Percentiles rank a stretch among this genome's conserved stretches.
phyloP scores from a whole-genome alignment of 2,113 vertebrate genomes.

The Trogon melanurus region DNA sequence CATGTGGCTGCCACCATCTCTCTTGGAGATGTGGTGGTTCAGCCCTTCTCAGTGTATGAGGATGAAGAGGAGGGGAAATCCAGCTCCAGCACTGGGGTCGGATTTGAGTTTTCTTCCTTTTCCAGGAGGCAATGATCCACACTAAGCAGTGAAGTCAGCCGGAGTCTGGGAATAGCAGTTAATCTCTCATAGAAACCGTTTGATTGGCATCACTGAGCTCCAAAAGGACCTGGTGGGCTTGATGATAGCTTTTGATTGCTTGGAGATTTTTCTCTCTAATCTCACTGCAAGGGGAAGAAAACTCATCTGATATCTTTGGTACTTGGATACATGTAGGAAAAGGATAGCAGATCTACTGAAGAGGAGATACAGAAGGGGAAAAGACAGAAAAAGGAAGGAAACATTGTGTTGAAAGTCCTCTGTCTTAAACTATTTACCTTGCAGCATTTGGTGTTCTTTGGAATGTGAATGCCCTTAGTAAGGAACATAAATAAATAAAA shows the following conservation, averaged over 20 bases:
- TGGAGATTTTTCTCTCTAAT: neutral
- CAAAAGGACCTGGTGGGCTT: neutral
- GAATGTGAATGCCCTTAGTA: neutral
- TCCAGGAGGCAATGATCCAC: neutral
- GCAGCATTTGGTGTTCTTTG: neutral
- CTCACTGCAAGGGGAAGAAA: neutral
- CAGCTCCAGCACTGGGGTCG: neutral
- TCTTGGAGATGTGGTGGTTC: neutral
- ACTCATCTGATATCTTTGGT: neutral
- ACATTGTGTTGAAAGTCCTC: neutral
- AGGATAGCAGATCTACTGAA: neutral
- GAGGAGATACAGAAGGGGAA: neutral
- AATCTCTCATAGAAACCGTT: neutral
- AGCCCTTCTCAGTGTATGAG: neutral
- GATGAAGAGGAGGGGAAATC: neutral
- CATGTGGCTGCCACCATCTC: rapidly evolving
- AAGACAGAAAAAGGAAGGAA: neutral
- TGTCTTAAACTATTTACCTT: neutral
- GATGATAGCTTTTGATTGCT: neutral
- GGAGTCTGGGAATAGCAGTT: neutral
- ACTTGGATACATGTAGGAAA: neutral
- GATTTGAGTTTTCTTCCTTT: neutral
- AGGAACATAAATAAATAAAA: neutral
- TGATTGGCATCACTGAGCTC: slow-evolving; percentile 2
- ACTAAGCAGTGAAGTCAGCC: neutral